phyloP scores from a whole-genome alignment of 2,888 invertebrate genomes.

The Brassicogethes aeneus region DNA sequence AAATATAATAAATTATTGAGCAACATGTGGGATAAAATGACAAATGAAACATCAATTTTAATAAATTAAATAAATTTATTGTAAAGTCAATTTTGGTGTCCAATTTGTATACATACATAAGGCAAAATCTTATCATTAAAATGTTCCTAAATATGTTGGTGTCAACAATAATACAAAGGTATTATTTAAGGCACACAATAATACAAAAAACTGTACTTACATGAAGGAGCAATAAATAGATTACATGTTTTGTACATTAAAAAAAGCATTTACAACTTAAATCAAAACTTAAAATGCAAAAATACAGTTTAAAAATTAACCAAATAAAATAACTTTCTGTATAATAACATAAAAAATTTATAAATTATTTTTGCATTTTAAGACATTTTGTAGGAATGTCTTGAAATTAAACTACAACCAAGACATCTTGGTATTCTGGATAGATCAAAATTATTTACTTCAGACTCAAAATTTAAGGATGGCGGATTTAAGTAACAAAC shows the following conservation, averaged over 20 bases:
- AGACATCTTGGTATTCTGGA: too few species aligned
- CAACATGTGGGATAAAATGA: too few species aligned
- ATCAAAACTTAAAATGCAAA: conserved; percentile 9
- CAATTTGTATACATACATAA: conserved; percentile 27
- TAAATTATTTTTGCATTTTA: conserved; percentile 3
- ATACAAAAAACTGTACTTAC: conserved; percentile 2
- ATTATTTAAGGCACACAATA: conserved; percentile 22
- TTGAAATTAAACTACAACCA: too few species aligned
- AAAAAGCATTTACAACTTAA: neutral
- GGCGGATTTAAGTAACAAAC: too few species aligned
- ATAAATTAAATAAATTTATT: neutral
- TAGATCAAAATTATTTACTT: too few species aligned
- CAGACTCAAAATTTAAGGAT: too few species aligned
- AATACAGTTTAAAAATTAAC: conserved; percentile 12
- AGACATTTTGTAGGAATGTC: neutral
- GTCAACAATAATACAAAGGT: conserved; percentile 17
- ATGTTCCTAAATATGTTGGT: conserved; percentile 10
- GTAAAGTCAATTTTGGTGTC: conserved; percentile 25
- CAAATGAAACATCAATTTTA: too few species aligned
- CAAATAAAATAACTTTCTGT: too few species aligned
- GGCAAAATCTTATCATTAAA: conserved; percentile 23
- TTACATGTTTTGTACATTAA: conserved; percentile 1
- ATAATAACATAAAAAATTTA: conserved; percentile 8
- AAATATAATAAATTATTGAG: too few species aligned
- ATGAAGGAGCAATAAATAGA: conserved; percentile 1